Conservation (phyloP, 1,140 invertebrate genomes). For the Drosophila funebris region DNA sequence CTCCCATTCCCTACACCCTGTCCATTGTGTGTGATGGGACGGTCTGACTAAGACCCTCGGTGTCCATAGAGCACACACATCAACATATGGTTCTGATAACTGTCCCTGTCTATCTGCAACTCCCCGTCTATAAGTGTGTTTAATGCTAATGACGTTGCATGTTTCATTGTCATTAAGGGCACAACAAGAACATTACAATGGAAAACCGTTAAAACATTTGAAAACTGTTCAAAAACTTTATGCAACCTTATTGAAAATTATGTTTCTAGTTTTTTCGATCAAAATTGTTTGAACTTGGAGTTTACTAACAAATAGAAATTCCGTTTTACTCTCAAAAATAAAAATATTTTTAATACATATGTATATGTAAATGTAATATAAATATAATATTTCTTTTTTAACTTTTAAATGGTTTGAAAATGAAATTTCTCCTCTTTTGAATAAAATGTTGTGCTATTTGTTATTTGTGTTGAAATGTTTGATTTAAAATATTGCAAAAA, state of each 20-base stretch:
- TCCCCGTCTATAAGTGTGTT: conserved; percentile 7
- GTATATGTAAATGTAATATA: too few species aligned
- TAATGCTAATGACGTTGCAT: conserved; percentile 65
- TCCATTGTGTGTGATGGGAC: conserved; percentile 19
- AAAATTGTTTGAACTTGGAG: too few species aligned
- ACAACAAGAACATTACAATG: conserved; percentile 23
- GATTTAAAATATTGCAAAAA: too few species aligned
- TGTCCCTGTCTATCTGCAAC: background rate
- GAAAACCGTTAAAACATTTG: conserved; percentile 12
- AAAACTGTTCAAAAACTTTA: background rate
- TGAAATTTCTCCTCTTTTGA: too few species aligned
- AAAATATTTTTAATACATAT: too few species aligned
- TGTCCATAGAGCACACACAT: conserved; percentile 37
- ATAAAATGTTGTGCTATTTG: too few species aligned
- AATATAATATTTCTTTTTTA: too few species aligned
- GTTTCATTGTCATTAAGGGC: conserved; percentile 56
- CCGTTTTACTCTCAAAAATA: too few species aligned
- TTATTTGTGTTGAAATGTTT: too few species aligned
- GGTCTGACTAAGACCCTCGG: conserved; percentile 19
- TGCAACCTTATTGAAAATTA: background rate
- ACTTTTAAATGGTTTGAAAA: too few species aligned
- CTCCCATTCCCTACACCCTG: background rate
- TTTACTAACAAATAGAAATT: too few species aligned
- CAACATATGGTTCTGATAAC: conserved; percentile 18
- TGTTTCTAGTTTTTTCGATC: too few species aligned